A percentile compares a stretch with the other conserved stretches of the same genome.
phyloP scores from a whole-genome alignment of 2,113 vertebrate species.

The Nanger granti region DNA sequence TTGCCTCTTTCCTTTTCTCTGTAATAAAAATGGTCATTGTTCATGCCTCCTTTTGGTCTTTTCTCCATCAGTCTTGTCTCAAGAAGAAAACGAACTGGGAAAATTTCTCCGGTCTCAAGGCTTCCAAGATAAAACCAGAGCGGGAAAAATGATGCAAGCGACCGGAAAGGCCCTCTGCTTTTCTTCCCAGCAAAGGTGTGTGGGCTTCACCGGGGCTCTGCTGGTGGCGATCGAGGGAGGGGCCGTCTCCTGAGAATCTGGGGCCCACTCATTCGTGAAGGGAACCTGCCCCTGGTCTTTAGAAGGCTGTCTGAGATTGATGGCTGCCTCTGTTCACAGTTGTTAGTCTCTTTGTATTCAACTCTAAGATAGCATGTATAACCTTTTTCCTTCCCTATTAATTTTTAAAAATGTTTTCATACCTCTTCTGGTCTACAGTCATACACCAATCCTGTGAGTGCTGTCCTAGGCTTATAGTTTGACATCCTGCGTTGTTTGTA shows the following conservation, averaged over 20 bases:
- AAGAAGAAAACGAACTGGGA: slow-evolving; percentile 97
- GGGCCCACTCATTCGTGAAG: background rate
- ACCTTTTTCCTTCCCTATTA: background rate
- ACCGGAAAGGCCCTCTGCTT: slow-evolving; percentile 97
- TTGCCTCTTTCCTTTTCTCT: slow-evolving; percentile 6
- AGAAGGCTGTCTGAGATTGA: background rate
- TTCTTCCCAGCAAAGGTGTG: slow-evolving; percentile 96
- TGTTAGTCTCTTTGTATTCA: background rate
- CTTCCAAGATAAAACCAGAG: slow-evolving; percentile 94
- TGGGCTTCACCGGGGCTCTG: background rate
- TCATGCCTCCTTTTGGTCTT: slow-evolving; percentile 59
- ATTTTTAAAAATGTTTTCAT: background rate
- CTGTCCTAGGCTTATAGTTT: background rate
- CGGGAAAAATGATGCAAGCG: slow-evolving; percentile 99
- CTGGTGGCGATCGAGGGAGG: background rate
- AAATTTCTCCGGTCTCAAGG: slow-evolving; percentile 96
- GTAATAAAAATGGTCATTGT: slow-evolving; percentile 15
- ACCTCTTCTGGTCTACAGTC: background rate
- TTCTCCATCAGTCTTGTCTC: slow-evolving; percentile 87
- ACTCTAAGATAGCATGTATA: background rate
- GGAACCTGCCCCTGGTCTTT: background rate
- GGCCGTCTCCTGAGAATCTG: background rate
- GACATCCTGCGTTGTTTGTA: background rate
- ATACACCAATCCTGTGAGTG: background rate
- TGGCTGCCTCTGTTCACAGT: background rate